A percentile compares a stretch with the other conserved stretches of the same genome.
These are phyloP conservation scores for Columba janthina DNA, from an alignment of 2,113 vertebrate species.

Conservation along the genomic window DNA sequence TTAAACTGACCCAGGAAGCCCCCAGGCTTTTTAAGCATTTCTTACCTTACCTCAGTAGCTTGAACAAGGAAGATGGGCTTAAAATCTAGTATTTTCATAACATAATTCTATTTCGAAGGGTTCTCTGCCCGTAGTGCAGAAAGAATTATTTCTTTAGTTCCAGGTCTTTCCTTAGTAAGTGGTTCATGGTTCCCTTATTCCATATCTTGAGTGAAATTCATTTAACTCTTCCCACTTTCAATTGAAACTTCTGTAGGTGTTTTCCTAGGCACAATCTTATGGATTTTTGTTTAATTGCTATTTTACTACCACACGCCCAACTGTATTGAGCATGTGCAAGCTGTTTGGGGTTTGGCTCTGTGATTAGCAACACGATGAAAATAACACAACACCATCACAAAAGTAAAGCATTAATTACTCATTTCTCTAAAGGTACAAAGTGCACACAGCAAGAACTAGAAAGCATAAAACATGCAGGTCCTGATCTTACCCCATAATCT, in stretches of 20 bases:
- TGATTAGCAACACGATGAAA: neutral
- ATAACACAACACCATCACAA: neutral
- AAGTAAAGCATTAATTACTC: neutral
- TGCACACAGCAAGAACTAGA: neutral
- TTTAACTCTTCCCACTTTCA: neutral
- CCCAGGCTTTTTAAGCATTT: neutral
- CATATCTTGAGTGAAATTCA: neutral
- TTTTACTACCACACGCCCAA: neutral
- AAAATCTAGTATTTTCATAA: neutral
- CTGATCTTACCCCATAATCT: neutral
- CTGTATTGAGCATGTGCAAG: neutral
- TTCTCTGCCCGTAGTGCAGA: neutral
- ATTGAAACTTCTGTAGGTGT: neutral
- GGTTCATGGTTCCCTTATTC: neutral
- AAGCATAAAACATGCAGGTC: neutral
- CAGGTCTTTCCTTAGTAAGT: neutral
- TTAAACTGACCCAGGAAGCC: neutral
- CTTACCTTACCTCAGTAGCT: neutral
- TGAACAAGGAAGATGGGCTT: neutral
- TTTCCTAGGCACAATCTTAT: neutral
- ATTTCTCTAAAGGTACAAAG: neutral
- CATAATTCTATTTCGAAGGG: neutral
- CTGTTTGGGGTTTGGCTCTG: neutral
- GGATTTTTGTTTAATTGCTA: rapidly evolving
- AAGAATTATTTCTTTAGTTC: neutral